Base-by-base conservation (phyloP, 2,888 invertebrate species). In the Phengaris arion region DNA sequence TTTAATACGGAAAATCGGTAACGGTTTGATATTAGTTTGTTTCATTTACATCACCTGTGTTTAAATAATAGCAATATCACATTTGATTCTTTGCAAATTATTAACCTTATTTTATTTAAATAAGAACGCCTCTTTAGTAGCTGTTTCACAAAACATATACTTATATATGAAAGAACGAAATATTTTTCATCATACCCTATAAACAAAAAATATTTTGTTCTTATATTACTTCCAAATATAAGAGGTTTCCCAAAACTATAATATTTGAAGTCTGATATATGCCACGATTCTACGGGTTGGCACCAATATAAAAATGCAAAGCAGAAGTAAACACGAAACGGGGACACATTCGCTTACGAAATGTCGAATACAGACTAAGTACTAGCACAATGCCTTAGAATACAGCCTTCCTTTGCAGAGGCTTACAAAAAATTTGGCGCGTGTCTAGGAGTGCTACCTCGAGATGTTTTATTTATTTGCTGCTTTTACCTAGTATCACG, bases 271-370 rank as follows among this genome's bases (percentile, higher is more conserved):
- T 52, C 8, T 48, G 8, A 59, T 45, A 12, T 64, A 64, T 64
- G 64, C 35, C 64, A 64, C 64, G 64, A 35, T 64, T 64, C 64
- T 64, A 35, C 22, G 64, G 64, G 12, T 35, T 64, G 64, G 48
- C 8, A 48, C 7, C 69, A 69, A 69, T 69, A 69, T 69, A 48
- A 48, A 69, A 69, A 69, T 69, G 69, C 69, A 69, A 69, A 69
- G 68, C n/a, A 45, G 64, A 64, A 22, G 64, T 64, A 64, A 64
- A 48, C 48, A 48, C 69, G 69, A 48, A 69, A 69, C n/a, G 69
- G 15, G 69, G 69, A 69, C 69, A 69, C 68, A 68, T 46, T 68
- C 68, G 35, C 35, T 35, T 35, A 10, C n/a, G 48, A 68, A 68
- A 15, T n/a, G 68, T 48, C 68, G 68, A 69, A 69, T 69, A 12